Percentiles rank a stretch among this genome's conserved stretches.
These are phyloP conservation scores for Athalia circularis DNA, from an alignment of 2,888 invertebrate genomes.

Conservation along the genomic window DNA sequence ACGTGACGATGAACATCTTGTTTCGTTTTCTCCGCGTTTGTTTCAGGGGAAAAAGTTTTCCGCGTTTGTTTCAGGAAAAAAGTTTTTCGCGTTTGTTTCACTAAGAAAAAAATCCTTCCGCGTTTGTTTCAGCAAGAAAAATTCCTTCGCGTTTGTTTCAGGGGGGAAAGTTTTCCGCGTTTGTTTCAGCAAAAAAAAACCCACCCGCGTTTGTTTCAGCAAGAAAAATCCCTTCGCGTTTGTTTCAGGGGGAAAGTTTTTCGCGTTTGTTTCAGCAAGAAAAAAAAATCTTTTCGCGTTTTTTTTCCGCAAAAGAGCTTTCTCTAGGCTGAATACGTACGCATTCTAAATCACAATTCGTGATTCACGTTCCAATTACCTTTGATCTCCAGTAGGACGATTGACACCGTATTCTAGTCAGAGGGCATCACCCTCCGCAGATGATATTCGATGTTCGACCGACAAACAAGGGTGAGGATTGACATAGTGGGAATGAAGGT, in stretches of 20 bases:
- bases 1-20: too few relatives aligned
- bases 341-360: not conserved
- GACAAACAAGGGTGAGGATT: constrained; percentile 21
- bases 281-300: not conserved
- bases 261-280: not conserved
- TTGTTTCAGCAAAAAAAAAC: too few relatives aligned
- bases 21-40: too few relatives aligned
- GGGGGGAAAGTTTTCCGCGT: too few relatives aligned
- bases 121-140: too few relatives aligned
- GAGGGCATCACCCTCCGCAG: constrained; percentile 5
- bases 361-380: constrained; percentile 23
- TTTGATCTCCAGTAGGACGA: constrained; percentile 19
- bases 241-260: not conserved
- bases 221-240: not conserved
- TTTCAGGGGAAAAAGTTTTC: not conserved
- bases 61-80: not conserved
- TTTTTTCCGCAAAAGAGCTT: not conserved
- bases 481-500: constrained; percentile 2
- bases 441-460: constrained; percentile 38
- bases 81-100: too few relatives aligned
- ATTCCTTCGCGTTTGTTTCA: too few relatives aligned
- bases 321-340: too few relatives aligned
- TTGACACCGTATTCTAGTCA: not conserved
- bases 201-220: not conserved
- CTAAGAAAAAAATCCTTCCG: too few relatives aligned